phyloP scores from a whole-genome alignment of 2,888 invertebrate species.

The Conistra vaccinii region DNA sequence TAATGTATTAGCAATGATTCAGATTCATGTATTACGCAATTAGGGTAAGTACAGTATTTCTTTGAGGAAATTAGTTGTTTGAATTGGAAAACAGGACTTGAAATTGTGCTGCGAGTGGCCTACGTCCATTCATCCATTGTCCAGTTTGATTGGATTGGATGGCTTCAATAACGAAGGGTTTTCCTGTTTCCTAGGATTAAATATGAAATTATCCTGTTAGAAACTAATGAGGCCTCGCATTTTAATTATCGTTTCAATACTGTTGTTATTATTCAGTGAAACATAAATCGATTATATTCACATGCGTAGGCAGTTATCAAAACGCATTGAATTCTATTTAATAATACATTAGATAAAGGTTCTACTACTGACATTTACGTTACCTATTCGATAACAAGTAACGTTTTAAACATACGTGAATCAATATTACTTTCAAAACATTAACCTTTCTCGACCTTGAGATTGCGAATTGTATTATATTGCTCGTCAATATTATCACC shows the following conservation, averaged over 20 bases:
- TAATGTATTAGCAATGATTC: too few species aligned
- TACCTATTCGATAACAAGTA: conserved; percentile 2
- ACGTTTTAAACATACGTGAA: conserved; percentile 16
- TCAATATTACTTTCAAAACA: conserved; percentile 24
- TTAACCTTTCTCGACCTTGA: conserved; percentile 41
- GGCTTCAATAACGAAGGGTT: background rate
- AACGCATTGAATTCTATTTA: conserved; percentile 3
- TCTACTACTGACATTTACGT: conserved; percentile 15
- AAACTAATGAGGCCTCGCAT: conserved; percentile 1
- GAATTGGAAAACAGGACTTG: background rate
- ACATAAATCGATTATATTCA: background rate
- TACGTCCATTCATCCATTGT: background rate
- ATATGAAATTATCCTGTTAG: background rate
- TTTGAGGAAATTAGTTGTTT: background rate
- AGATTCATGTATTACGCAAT: too few species aligned
- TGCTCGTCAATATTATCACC: conserved; percentile 27
- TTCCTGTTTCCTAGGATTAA: background rate
- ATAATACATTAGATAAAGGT: conserved; percentile 9
- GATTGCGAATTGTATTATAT: background rate
- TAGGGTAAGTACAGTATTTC: too few species aligned
- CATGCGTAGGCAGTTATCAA: background rate
- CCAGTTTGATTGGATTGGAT: background rate
- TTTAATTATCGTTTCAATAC: background rate
- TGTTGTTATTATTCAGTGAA: background rate
- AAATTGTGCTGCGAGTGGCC: background rate